phyloP scores from a whole-genome alignment of 2,888 invertebrate species.

The Drosophila atroscutellata region DNA sequence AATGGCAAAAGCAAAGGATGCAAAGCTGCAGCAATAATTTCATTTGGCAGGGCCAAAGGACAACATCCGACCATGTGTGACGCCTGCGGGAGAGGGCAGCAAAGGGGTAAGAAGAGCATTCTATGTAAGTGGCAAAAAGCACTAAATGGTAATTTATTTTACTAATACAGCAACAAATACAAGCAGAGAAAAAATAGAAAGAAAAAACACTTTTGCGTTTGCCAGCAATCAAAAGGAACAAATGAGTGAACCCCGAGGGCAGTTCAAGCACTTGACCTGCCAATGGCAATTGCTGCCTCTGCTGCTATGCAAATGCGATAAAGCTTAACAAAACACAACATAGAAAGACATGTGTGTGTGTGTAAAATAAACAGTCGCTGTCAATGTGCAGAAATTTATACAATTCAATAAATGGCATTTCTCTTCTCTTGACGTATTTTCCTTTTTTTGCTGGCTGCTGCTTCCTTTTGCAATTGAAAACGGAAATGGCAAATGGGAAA shows the following conservation, averaged over 20 bases:
- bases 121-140: slow-evolving; percentile 71
- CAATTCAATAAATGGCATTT: slow-evolving; percentile 82
- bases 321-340: slow-evolving; percentile 68
- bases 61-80: slow-evolving; percentile 75
- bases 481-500: slow-evolving; percentile 72
- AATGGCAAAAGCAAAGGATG: slow-evolving; percentile 60
- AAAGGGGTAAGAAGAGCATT: not conserved
- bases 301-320: slow-evolving; percentile 74
- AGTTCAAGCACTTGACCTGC: slow-evolving; percentile 67
- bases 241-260: slow-evolving; percentile 73
- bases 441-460: slow-evolving; percentile 25
- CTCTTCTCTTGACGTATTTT: slow-evolving; percentile 25
- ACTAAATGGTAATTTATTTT: slow-evolving; percentile 81
- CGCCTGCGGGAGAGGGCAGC: slow-evolving; percentile 33
- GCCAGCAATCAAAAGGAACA: slow-evolving; percentile 74
- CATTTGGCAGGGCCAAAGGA: slow-evolving; percentile 75
- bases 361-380: slow-evolving; percentile 74
- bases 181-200: slow-evolving; percentile 51
- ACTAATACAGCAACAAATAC: slow-evolving; percentile 70
- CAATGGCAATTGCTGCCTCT: slow-evolving; percentile 25
- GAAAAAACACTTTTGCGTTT: slow-evolving; percentile 50
- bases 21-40: slow-evolving; percentile 76
- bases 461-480: slow-evolving; percentile 69
- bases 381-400: slow-evolving; percentile 78
- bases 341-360: slow-evolving; percentile 33